These are phyloP conservation scores for Lagorchestes hirsutus DNA, from an alignment of 2,797 vertebrate species.

Conservation along the genomic window DNA sequence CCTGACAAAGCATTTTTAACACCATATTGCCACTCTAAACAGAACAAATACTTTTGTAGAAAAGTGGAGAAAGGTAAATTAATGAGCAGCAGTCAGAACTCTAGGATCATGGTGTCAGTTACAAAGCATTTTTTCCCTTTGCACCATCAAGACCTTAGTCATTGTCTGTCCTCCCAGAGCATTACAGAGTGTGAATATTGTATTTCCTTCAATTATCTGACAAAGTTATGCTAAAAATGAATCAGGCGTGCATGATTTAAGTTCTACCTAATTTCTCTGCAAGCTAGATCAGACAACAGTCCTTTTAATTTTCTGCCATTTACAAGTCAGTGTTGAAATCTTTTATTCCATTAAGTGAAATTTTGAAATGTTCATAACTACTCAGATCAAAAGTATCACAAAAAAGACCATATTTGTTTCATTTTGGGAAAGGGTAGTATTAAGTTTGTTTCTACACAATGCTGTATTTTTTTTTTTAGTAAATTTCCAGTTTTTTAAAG, in stretches of 20 bases:
- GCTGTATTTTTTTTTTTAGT: not conserved
- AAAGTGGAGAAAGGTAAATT: not conserved
- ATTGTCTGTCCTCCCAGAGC: not conserved
- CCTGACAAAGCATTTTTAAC: not conserved
- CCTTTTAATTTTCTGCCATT: constrained; percentile 19
- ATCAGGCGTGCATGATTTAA: not conserved
- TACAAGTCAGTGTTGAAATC: constrained; percentile 34
- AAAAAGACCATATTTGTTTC: not conserved
- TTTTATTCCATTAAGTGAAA: not conserved
- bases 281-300: not conserved
- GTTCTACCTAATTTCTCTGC: not conserved
- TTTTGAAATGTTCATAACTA: not conserved
- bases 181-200: not conserved
- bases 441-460: not conserved
- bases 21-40: not conserved
- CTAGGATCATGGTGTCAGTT: not conserved
- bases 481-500: not conserved
- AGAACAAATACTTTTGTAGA: not conserved
- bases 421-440: not conserved
- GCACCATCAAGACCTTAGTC: not conserved
- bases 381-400: not conserved
- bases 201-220: not conserved
- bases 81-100: not conserved
- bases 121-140: not conserved
- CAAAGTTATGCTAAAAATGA: not conserved